These are phyloP conservation scores for Egretta garzetta DNA, from an alignment of 2,113 vertebrate genomes.

Conservation along the genomic window DNA sequence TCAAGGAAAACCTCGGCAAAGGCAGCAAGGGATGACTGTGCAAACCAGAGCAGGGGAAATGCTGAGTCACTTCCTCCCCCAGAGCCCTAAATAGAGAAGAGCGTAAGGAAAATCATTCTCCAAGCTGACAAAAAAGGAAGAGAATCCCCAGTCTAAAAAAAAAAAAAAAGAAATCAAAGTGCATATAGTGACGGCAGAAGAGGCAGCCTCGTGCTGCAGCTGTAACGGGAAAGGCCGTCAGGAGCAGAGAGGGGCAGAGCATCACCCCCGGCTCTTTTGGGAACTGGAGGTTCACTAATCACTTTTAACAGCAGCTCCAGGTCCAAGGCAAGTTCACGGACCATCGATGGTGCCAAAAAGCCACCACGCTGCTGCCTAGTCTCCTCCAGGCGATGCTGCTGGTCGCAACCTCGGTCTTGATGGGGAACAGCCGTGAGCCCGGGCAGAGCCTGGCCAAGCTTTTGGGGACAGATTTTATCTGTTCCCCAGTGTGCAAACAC, in stretches of 20 bases:
- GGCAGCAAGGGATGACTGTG: not conserved
- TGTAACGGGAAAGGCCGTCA: not conserved
- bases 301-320: not conserved
- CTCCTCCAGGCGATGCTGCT: not conserved
- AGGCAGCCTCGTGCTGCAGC: not conserved
- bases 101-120: not conserved
- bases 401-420: fast-evolving
- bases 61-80: constrained; percentile 61
- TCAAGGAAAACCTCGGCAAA: not conserved
- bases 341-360: fast-evolving
- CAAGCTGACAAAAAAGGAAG: constrained; percentile 12
- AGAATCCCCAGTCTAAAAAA: not conserved
- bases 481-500: fast-evolving
- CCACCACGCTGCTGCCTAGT: fast-evolving
- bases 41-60: constrained; percentile 9
- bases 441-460: not conserved
- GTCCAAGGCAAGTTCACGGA: not conserved
- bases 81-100: constrained; percentile 18
- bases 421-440: fast-evolving
- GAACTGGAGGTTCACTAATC: not conserved
- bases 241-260: not conserved
- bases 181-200: not conserved
- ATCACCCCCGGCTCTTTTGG: not conserved
- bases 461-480: not conserved
- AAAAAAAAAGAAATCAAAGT: not conserved